Evolutionary conservation across 2,888 invertebrate genomes (phyloP).

Genomic region (Pemphredon lugubris): DNA sequence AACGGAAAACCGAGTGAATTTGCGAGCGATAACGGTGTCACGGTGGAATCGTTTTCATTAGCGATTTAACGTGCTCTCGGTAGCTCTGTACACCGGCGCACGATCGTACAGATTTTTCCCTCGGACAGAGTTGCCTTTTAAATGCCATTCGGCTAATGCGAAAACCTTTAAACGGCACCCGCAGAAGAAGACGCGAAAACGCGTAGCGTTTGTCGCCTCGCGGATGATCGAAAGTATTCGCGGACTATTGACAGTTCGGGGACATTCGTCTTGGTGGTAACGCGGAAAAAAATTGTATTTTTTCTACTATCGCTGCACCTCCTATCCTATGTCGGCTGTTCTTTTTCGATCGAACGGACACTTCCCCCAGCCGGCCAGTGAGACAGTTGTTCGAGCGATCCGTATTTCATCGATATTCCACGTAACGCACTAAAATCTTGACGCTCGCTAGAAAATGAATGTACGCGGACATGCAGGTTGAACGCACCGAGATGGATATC

Average conservation of each 20-base stretch:
- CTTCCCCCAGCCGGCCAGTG: neutral
- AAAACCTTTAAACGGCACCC: too few species aligned
- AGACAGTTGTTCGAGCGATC: neutral
- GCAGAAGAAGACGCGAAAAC: slow-evolving; percentile 38
- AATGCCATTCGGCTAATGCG: too few species aligned
- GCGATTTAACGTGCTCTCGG: slow-evolving; percentile 22
- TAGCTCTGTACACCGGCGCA: neutral
- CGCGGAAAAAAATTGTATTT: slow-evolving; percentile 16
- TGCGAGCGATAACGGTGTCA: slow-evolving; percentile 63
- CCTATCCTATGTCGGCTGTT: slow-evolving; percentile 8
- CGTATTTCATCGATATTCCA: neutral
- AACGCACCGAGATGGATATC: neutral
- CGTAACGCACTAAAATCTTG: neutral
- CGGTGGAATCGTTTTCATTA: slow-evolving; percentile 14
- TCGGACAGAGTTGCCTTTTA: too few species aligned
- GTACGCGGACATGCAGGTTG: neutral
- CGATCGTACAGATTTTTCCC: slow-evolving; percentile 4
- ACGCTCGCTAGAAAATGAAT: neutral
- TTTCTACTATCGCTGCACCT: neutral
- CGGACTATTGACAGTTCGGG: slow-evolving; percentile 45
- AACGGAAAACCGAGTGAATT: slow-evolving; percentile 66
- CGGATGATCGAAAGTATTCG: slow-evolving; percentile 48
- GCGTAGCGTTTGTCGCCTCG: slow-evolving; percentile 42
- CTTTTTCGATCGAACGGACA: neutral
- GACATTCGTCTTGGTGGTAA: slow-evolving; percentile 40